Percentiles rank a stretch among this genome's conserved stretches.
Evolutionary conservation across 2,888 invertebrate genomes (phyloP).

Genomic region (Metacarcinus magister): DNA sequence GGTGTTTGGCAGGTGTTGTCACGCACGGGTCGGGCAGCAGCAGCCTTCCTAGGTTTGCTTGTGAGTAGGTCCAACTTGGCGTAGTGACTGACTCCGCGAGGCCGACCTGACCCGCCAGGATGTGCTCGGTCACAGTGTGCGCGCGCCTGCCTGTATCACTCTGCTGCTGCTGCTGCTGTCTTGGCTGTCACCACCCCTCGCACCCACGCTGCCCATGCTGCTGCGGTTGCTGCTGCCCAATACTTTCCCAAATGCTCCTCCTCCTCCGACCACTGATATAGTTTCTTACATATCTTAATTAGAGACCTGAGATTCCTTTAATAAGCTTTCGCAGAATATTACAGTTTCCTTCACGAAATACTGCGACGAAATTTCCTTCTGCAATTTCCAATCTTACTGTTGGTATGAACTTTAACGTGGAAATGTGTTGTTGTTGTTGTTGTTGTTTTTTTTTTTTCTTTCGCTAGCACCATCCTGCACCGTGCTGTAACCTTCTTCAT

Average conservation of each 20-base stretch:
- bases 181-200: background rate
- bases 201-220: background rate
- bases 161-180: background rate
- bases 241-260: background rate
- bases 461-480: too few species aligned
- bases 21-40: conserved; percentile 18
- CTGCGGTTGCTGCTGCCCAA: background rate
- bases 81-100: conserved; percentile 55
- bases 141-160: background rate
- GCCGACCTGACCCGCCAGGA: background rate
- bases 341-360: background rate
- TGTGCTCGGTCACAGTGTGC: conserved; percentile 11
- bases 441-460: too few species aligned
- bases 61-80: conserved; percentile 57
- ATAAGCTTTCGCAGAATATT: too few species aligned
- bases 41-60: conserved; percentile 42
- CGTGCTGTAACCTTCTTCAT: too few species aligned
- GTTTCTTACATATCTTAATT: background rate
- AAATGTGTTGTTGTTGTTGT: too few species aligned
- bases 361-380: background rate
- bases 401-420: background rate
- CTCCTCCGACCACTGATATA: background rate
- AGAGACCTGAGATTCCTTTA: too few species aligned
- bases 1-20: background rate
- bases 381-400: background rate